Evolutionary conservation across 2,888 invertebrate species (phyloP).

Genomic region (Drosophila eohydei): DNA sequence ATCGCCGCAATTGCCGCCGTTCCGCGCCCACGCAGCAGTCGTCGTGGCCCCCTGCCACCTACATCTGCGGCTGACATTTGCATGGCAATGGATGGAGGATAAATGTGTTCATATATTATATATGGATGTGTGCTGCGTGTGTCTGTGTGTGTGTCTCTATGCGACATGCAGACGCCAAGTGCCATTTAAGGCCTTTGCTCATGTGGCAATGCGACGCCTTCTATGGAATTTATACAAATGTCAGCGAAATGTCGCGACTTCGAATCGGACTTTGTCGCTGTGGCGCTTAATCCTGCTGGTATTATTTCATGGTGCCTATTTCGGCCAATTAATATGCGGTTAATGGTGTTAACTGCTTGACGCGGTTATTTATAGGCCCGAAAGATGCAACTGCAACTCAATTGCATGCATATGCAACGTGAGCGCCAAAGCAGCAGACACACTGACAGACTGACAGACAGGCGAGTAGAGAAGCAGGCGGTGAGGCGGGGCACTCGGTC

Average conservation of each 20-base stretch:
- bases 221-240: slow-evolving; percentile 67
- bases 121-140: neutral
- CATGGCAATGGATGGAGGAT: slow-evolving; percentile 24
- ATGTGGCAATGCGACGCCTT: slow-evolving; percentile 55
- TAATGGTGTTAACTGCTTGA: slow-evolving; percentile 76
- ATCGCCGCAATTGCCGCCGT: slow-evolving; percentile 49
- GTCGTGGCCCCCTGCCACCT: neutral
- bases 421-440: slow-evolving; percentile 50
- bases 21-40: slow-evolving; percentile 21
- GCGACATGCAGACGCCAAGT: slow-evolving; percentile 55
- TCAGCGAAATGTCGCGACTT: slow-evolving; percentile 65
- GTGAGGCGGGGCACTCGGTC: neutral
- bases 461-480: neutral
- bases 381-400: slow-evolving; percentile 66
- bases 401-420: slow-evolving; percentile 48
- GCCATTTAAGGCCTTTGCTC: slow-evolving; percentile 61
- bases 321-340: slow-evolving; percentile 81
- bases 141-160: slow-evolving; percentile 1
- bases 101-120: slow-evolving; percentile 1
- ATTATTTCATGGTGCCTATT: slow-evolving; percentile 64
- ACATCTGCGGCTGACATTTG: slow-evolving; percentile 42
- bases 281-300: slow-evolving; percentile 62
- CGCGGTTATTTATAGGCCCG: slow-evolving; percentile 72
- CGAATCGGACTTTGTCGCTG: slow-evolving; percentile 23
- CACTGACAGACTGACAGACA: slow-evolving; percentile 21